Evolutionary conservation across 2,113 vertebrate genomes (phyloP), one percentile per base, ranked within the genome.

Genomic region (Lagopus leucura): DNA sequence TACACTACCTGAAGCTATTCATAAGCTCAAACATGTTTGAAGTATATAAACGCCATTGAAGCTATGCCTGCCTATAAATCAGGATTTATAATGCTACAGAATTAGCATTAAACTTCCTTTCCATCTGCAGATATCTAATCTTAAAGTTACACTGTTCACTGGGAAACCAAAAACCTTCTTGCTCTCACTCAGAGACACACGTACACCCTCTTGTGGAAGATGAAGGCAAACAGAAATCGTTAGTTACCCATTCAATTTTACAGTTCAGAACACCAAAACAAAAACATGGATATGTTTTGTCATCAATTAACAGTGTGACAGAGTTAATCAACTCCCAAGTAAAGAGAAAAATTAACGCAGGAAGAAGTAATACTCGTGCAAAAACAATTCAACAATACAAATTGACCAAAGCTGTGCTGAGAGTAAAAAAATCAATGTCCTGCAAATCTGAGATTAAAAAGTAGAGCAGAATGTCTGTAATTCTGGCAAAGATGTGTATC

Each of bases 121-220:
- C 24, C 11, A 11, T 78, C 83, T 72, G 28, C 65, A 55, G 13
- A 2, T 12, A 8, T 55, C 72, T 54, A 20, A n/a, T 63, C 80
- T 86, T 80, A 71, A 65, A 90, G 48, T n/a, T 27, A 45, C 1
- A 63, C 11, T 4, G 1, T 36, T 82, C 75, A 69, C 54, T 5
- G 13, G 34, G 76, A 88, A 88, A 52, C 21, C 8, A 79, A 87
- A 87, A 47, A 34, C 43, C 24, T 66, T 86, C 45, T 38, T 45
- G 61, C 61, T 79, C 15, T 67, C 24, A 13, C 22, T 86, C n/a
- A 3, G 2, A 8, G 30, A 55, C n/a, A 40, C 75, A 81, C 71
- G 42, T 22, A 78, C 88, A 1, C 89, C 94, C 93, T 92, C 91
- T 92, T 78, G 93, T 94, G 95, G 96, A 61, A 96, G 76, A 80